Evolutionary conservation across 1,140 invertebrate species (phyloP).

Genomic region (Oedothorax gibbosus): DNA sequence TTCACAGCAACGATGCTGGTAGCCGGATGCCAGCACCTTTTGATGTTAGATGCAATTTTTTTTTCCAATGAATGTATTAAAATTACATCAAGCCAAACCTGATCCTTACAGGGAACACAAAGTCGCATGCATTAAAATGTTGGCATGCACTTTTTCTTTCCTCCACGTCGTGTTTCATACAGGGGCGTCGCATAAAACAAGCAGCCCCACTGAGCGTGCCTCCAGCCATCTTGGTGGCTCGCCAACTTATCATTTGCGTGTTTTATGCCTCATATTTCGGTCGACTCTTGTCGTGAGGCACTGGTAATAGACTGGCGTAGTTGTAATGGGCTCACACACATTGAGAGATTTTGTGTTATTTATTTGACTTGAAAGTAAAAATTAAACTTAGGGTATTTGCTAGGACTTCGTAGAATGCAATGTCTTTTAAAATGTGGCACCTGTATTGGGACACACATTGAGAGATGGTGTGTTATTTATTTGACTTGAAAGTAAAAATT

Average conservation of each 20-base stretch:
- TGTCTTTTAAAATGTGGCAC: too few relatives aligned
- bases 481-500: too few relatives aligned
- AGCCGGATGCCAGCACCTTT: too few relatives aligned
- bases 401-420: too few relatives aligned
- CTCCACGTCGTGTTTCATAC: constrained; percentile 12
- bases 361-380: too few relatives aligned
- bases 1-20: too few relatives aligned
- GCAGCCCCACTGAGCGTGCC: constrained; percentile 26
- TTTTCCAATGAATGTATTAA: too few relatives aligned
- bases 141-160: constrained; percentile 40
- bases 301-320: constrained; percentile 38
- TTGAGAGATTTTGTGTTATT: constrained; percentile 46
- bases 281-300: constrained; percentile 39
- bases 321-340: constrained; percentile 33
- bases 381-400: too few relatives aligned
- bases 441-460: too few relatives aligned
- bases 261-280: constrained; percentile 59
- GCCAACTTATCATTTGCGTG: constrained; percentile 58
- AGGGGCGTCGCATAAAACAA: constrained; percentile 38
- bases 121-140: constrained; percentile 37
- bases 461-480: too few relatives aligned
- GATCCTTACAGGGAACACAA: constrained; percentile 11
- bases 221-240: constrained; percentile 40
- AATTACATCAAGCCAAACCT: too few relatives aligned
- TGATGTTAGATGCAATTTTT: too few relatives aligned